Percentiles rank a stretch among this genome's conserved stretches.
Evolutionary conservation across 1,140 invertebrate species (phyloP).

Genomic region (Sipha flava): DNA sequence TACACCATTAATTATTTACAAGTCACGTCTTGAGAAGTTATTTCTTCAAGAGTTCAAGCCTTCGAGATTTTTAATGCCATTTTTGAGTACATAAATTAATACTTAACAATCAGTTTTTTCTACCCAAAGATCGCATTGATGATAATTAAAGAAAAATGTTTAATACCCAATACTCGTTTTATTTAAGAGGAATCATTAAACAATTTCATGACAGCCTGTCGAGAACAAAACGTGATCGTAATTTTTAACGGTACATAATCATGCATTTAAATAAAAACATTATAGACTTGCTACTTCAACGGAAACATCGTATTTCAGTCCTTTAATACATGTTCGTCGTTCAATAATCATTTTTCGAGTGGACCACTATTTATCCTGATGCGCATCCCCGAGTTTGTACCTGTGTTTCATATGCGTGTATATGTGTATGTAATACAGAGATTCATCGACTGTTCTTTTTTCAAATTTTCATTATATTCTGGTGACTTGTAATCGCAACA

Average conservation of each 20-base stretch:
- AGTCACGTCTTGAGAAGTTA: too few relatives aligned
- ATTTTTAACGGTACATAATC: background rate
- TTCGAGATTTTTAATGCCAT: background rate
- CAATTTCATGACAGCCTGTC: background rate
- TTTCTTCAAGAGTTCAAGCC: too few relatives aligned
- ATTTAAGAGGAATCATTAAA: background rate
- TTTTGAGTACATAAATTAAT: background rate
- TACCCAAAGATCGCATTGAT: background rate
- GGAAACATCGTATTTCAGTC: background rate
- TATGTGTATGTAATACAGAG: background rate
- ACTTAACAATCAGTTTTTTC: background rate
- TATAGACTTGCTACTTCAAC: background rate
- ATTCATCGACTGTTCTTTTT: slow-evolving; percentile 14
- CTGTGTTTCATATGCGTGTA: background rate
- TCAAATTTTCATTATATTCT: slow-evolving; percentile 4
- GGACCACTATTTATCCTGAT: background rate
- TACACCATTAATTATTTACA: too few relatives aligned
- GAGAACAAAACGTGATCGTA: background rate
- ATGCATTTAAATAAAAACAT: background rate
- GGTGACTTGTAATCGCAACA: background rate
- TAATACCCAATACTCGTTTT: background rate
- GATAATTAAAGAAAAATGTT: background rate
- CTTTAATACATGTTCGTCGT: background rate
- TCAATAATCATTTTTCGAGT: background rate
- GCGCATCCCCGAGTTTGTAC: background rate